A percentile compares a stretch with the other conserved stretches of the same genome.
phyloP scores from a whole-genome alignment of 2,113 vertebrate species.

The Atractosteus spatula region DNA sequence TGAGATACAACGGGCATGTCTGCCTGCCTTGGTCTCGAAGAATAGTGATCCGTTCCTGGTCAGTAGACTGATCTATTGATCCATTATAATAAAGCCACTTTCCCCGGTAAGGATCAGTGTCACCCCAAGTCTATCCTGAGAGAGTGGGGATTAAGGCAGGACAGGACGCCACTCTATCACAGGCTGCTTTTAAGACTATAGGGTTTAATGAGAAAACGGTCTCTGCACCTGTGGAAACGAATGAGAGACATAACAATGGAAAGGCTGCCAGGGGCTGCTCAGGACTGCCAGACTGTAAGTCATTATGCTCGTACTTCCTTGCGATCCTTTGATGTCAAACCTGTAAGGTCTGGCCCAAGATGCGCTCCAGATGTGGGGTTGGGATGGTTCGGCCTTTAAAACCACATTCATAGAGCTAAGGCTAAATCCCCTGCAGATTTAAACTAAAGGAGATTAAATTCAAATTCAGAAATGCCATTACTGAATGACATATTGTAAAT shows the following conservation, averaged over 20 bases:
- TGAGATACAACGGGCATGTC: no score
- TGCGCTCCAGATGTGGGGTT: conserved; percentile 53
- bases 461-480: no score
- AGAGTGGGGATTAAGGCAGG: conserved; percentile 19
- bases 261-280: conserved; percentile 43
- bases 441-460: no score
- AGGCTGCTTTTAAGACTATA: background rate
- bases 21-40: no score
- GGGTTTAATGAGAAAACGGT: conserved; percentile 8
- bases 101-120: no score
- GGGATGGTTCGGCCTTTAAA: conserved; percentile 6
- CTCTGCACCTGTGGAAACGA: background rate
- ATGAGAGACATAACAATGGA: conserved; percentile 17
- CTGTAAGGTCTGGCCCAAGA: conserved; percentile 43
- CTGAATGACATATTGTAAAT: no score
- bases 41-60: no score
- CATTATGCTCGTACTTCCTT: conserved; percentile 30
- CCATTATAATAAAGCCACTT: no score
- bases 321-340: conserved; percentile 50
- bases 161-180: conserved; percentile 3
- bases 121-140: conserved; percentile 6
- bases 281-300: conserved; percentile 35
- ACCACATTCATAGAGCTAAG: no score
- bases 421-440: no score
- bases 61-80: no score